Percentiles rank a stretch among this genome's conserved stretches.
phyloP scores from a whole-genome alignment of 2,888 invertebrate species.

The Endotricha flammealis region DNA sequence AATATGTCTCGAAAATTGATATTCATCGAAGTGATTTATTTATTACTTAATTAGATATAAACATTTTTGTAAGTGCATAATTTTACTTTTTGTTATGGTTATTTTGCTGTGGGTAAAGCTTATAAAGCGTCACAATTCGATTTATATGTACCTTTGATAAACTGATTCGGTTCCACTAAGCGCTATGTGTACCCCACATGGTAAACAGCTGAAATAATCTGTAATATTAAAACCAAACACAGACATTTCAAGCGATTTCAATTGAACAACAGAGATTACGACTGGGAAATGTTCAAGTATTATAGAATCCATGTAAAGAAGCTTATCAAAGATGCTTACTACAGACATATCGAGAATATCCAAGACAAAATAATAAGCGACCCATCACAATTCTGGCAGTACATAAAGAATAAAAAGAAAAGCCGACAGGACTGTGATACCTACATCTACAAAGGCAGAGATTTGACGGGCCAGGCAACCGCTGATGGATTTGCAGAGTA shows the following conservation, averaged over 20 bases:
- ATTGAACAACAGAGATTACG: conserved; percentile 2
- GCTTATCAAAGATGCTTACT: not conserved
- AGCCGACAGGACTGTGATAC: not conserved
- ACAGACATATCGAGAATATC: not conserved
- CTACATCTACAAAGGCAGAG: not conserved
- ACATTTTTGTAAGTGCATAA: too few relatives aligned
- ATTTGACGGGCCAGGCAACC: not conserved
- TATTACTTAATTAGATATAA: too few relatives aligned
- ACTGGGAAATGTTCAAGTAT: conserved; percentile 5
- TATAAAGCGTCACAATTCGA: too few relatives aligned
- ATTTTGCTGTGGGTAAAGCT: too few relatives aligned
- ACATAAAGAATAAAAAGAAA: not conserved
- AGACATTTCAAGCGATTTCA: conserved; percentile 7
- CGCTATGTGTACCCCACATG: too few relatives aligned
- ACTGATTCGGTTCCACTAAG: too few relatives aligned
- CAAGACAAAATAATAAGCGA: not conserved
- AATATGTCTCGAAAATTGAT: too few relatives aligned
- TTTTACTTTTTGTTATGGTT: too few relatives aligned
- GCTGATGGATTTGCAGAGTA: too few relatives aligned
- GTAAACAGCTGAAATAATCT: conserved; percentile 5
- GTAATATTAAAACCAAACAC: conserved; percentile 5
- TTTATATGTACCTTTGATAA: too few relatives aligned
- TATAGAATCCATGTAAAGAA: conserved; percentile 3
- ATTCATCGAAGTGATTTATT: too few relatives aligned
- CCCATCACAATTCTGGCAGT: not conserved